A percentile compares a stretch with the other conserved stretches of the same genome.
These are phyloP conservation scores for Actenoides hombroni DNA, from an alignment of 2,113 vertebrate genomes.

Conservation along the genomic window DNA sequence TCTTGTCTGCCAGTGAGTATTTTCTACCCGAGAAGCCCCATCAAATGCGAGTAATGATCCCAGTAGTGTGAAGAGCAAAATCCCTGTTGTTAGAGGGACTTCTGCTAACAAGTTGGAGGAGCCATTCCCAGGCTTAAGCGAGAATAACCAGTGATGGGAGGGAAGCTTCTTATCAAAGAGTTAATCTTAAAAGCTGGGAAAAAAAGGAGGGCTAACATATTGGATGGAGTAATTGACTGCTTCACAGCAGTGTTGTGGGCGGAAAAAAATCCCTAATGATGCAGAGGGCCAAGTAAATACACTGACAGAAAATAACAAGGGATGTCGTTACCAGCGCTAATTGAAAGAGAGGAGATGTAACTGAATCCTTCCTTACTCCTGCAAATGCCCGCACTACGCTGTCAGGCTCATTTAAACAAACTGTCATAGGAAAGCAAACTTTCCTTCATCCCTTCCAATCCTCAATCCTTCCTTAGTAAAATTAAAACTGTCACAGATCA, in stretches of 20 bases:
- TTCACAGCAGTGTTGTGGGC: constrained; percentile 65
- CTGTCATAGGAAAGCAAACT: constrained; percentile 39
- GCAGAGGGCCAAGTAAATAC: constrained; percentile 59
- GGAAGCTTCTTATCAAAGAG: constrained; percentile 1
- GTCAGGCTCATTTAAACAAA: constrained; percentile 48
- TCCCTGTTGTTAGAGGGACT: not conserved
- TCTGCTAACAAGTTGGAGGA: constrained; percentile 15
- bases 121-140: not conserved
- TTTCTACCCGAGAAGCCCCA: not conserved
- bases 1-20: not conserved
- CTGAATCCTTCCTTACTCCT: constrained; percentile 26
- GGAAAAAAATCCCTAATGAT: constrained; percentile 48
- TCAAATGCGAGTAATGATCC: not conserved
- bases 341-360: constrained; percentile 51
- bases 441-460: constrained; percentile 24
- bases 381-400: not conserved
- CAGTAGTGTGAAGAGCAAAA: not conserved
- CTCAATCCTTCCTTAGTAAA: not conserved
- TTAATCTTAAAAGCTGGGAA: constrained; percentile 44
- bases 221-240: constrained; percentile 52
- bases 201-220: constrained; percentile 51
- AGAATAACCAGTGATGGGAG: not conserved
- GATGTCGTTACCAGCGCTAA: constrained; percentile 35
- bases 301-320: constrained; percentile 60
- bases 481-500: not conserved